Evolutionary conservation across 2,113 vertebrate genomes (phyloP).

Genomic region (Triplophysa tibetana): DNA sequence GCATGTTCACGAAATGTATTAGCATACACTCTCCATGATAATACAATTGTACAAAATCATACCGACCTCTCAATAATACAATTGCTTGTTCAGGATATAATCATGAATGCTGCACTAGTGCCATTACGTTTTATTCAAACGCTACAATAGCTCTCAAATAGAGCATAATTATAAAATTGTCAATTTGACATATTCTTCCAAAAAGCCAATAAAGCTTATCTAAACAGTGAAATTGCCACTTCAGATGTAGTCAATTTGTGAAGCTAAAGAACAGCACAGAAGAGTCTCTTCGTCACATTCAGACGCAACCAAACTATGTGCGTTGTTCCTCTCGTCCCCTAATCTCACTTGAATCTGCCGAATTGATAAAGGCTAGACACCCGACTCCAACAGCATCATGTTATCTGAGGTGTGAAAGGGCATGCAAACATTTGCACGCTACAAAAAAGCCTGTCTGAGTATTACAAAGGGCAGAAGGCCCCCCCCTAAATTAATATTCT

Average conservation of each 20-base stretch:
- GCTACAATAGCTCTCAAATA: constrained; percentile 39
- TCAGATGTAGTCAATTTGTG: constrained; percentile 57
- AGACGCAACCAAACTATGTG: constrained; percentile 27
- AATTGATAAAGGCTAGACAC: constrained; percentile 84
- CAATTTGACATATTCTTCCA: constrained; percentile 51
- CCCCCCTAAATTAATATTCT: constrained; percentile 63
- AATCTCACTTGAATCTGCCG: constrained; percentile 81
- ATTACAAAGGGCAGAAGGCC: constrained; percentile 71
- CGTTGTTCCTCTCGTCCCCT: constrained; percentile 39
- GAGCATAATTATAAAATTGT: constrained; percentile 52
- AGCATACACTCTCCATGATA: constrained; percentile 38
- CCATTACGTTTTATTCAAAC: constrained; percentile 34
- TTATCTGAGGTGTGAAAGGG: constrained; percentile 82
- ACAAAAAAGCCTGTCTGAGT: constrained; percentile 75
- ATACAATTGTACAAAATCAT: not conserved
- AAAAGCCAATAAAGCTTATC: constrained; percentile 51
- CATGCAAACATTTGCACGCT: constrained; percentile 61
- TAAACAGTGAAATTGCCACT: constrained; percentile 59
- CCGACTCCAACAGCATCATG: constrained; percentile 79
- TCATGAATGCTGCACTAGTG: constrained; percentile 32
- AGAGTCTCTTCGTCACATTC: constrained; percentile 24
- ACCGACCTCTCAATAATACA: constrained; percentile 42
- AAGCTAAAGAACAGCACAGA: constrained; percentile 43
- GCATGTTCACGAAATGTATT: constrained; percentile 40
- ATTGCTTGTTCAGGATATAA: constrained; percentile 45